Evolutionary conservation across 2,888 invertebrate genomes (phyloP).

Genomic region (Spialia ferax): DNA sequence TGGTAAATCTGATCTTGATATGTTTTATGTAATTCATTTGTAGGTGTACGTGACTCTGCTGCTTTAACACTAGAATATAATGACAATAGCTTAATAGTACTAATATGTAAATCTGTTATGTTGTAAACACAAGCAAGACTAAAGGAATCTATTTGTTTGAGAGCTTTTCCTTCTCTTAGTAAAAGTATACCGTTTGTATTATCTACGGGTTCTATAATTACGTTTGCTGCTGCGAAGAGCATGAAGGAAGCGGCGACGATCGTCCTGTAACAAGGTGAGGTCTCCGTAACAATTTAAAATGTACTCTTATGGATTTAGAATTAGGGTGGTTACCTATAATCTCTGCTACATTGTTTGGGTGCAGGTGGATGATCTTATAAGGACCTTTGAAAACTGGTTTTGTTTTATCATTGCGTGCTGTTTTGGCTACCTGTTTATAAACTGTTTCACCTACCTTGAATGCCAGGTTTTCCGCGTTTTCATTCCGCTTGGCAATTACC

Average conservation of each 20-base stretch:
- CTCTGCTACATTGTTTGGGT: slow-evolving; percentile 42
- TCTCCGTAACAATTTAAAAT: slow-evolving; percentile 41
- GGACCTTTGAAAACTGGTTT: slow-evolving; percentile 42
- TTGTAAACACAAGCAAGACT: slow-evolving; percentile 31
- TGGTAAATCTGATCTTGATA: slow-evolving; percentile 20
- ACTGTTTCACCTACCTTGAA: slow-evolving; percentile 50
- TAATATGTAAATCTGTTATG: slow-evolving; percentile 24
- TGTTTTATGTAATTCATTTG: slow-evolving; percentile 1
- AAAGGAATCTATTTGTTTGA: slow-evolving; percentile 31
- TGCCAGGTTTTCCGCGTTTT: slow-evolving; percentile 39
- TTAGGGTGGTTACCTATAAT: slow-evolving; percentile 43
- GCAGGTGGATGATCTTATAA: slow-evolving; percentile 41
- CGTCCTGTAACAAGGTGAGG: slow-evolving; percentile 42
- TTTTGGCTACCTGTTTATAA: slow-evolving; percentile 51
- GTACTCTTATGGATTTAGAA: slow-evolving; percentile 42
- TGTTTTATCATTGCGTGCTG: slow-evolving; percentile 47
- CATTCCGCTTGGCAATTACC: slow-evolving; percentile 42
- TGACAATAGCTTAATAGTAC: slow-evolving; percentile 3
- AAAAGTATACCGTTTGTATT: slow-evolving; percentile 23
- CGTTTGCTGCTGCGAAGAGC: slow-evolving; percentile 27
- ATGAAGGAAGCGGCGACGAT: slow-evolving; percentile 17
- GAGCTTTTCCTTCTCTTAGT: slow-evolving; percentile 23
- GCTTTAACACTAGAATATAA: slow-evolving; percentile 2
- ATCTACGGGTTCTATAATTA: slow-evolving; percentile 24
- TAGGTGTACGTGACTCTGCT: background rate